These are phyloP conservation scores for Dissostichus mawsoni DNA, from an alignment of 2,113 vertebrate genomes.

Conservation along the genomic window DNA sequence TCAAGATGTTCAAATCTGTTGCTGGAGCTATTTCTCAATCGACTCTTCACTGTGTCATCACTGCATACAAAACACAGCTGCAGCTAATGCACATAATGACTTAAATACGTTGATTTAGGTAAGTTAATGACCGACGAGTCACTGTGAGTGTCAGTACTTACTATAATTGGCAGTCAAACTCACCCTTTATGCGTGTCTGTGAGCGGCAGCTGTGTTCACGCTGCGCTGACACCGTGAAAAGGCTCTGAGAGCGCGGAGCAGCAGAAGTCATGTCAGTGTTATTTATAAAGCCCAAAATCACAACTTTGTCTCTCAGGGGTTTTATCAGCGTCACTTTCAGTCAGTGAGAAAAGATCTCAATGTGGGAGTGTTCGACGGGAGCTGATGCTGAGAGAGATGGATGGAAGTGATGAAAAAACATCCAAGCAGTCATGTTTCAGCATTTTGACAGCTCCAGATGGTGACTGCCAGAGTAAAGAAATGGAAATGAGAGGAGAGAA, in stretches of 20 bases:
- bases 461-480: conserved; percentile 11
- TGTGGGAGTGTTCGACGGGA: conserved; percentile 33
- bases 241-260: conserved; percentile 6
- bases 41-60: too few species aligned
- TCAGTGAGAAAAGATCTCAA: conserved; percentile 23
- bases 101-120: conserved; percentile 13
- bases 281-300: conserved; percentile 57
- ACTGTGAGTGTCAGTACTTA: not conserved
- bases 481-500: not conserved
- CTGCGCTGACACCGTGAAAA: conserved; percentile 36
- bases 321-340: conserved; percentile 59
- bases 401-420: not conserved
- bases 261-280: conserved; percentile 36
- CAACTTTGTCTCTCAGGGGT: conserved; percentile 57
- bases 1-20: not conserved
- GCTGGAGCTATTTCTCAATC: not conserved
- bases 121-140: not conserved
- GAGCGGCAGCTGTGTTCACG: conserved; percentile 34
- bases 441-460: conserved; percentile 13
- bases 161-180: conserved; percentile 4
- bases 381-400: conserved; percentile 5
- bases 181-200: not conserved
- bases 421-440: conserved; percentile 1
- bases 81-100: conserved; percentile 6
- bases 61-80: conserved; percentile 30